Evolutionary conservation across 2,888 invertebrate genomes (phyloP).

Genomic region (Leucoptera coffeella): DNA sequence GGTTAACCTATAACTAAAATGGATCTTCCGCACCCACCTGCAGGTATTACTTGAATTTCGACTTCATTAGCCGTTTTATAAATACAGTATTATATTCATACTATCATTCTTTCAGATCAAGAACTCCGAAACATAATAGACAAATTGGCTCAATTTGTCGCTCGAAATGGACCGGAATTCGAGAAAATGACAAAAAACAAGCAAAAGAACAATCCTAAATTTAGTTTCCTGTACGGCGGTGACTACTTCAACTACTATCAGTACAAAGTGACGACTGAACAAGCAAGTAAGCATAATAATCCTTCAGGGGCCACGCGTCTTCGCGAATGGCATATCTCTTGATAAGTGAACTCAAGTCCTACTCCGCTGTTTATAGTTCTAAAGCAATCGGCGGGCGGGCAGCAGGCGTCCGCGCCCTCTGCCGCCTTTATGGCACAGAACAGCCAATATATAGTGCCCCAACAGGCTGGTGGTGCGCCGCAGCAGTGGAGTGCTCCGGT

Average conservation of each 20-base stretch:
- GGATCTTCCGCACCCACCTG: constrained; percentile 49
- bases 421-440: constrained; percentile 51
- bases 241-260: constrained; percentile 95
- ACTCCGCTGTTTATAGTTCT: constrained; percentile 65
- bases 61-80: too few species aligned
- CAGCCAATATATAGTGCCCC: constrained; percentile 55
- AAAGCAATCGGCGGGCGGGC: constrained; percentile 62
- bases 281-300: constrained; percentile 73
- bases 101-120: constrained; percentile 59
- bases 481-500: constrained; percentile 39
- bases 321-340: constrained; percentile 17
- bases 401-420: constrained; percentile 41
- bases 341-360: constrained; percentile 44
- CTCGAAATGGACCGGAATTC: constrained; percentile 98
- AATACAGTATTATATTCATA: neutral
- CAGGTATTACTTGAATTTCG: too few species aligned
- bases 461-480: constrained; percentile 40
- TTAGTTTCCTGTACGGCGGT: constrained; percentile 94
- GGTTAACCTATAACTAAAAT: constrained; percentile 15
- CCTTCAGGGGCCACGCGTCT: constrained; percentile 15
- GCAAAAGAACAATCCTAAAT: constrained; percentile 96
- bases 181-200: constrained; percentile 98
- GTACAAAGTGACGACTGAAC: constrained; percentile 91
- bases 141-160: constrained; percentile 97
- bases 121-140: constrained; percentile 96